Evolutionary conservation across 2,797 vertebrate genomes (phyloP).

Genomic region (Valencia hispanica): DNA sequence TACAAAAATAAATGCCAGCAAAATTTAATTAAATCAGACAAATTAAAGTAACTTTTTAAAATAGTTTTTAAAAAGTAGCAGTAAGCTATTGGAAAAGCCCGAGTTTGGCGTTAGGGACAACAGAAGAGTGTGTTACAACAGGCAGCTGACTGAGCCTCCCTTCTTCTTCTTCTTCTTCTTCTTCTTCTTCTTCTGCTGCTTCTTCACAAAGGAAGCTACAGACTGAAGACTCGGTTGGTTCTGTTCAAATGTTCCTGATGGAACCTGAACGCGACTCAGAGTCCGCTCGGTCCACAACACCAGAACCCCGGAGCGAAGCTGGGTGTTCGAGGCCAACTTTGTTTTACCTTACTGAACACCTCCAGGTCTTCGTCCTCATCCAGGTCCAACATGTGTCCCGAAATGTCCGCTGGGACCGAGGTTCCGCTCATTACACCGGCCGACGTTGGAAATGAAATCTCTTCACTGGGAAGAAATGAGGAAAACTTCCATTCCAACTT

Average conservation of each 20-base stretch:
- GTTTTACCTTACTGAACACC: slow-evolving; percentile 93
- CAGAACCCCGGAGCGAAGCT: not conserved
- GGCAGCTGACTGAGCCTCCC: no score
- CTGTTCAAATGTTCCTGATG: not conserved
- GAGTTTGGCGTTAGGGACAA: not conserved
- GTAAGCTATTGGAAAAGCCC: not conserved
- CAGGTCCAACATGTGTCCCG: slow-evolving; percentile 82
- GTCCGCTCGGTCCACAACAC: not conserved
- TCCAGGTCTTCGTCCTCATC: slow-evolving; percentile 95
- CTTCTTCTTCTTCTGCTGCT: no score
- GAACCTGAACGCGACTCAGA: not conserved
- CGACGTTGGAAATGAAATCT: not conserved
- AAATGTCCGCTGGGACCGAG: slow-evolving; percentile 60
- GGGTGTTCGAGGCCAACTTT: not conserved
- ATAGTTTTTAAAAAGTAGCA: not conserved
- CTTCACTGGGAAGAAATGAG: slow-evolving; percentile 28
- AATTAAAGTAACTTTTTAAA: not conserved
- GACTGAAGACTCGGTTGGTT: not conserved
- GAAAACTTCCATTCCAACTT: slow-evolving; percentile 40
- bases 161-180: no score
- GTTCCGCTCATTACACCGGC: slow-evolving; percentile 65
- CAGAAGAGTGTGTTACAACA: not conserved
- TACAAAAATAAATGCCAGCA: not conserved
- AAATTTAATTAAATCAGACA: not conserved
- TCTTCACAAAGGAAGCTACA: no score